phyloP scores from a whole-genome alignment of 2,888 invertebrate genomes.

The Xanthia icteritia region DNA sequence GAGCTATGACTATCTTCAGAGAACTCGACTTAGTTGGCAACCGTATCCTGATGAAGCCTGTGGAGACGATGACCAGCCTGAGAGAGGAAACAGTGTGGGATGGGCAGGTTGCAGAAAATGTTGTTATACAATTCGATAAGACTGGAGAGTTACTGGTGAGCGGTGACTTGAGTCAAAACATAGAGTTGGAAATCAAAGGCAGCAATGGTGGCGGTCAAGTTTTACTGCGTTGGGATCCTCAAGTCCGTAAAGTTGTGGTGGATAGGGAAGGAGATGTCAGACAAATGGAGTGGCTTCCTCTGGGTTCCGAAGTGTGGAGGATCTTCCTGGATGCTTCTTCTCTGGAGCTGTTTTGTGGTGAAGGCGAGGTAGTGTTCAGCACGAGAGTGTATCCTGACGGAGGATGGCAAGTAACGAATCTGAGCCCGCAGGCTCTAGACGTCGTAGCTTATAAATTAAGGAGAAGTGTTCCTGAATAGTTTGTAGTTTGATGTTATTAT shows the following conservation, averaged over 20 bases:
- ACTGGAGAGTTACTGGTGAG: constrained; percentile 80
- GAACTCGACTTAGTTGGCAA: constrained; percentile 78
- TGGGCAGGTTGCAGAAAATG: constrained; percentile 69
- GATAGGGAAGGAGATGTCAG: constrained; percentile 81
- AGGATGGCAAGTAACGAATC: constrained; percentile 81
- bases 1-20: constrained; percentile 84
- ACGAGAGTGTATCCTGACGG: constrained; percentile 83
- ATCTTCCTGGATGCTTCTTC: constrained; percentile 86
- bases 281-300: constrained; percentile 83
- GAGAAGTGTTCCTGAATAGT: constrained; percentile 79
- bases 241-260: constrained; percentile 77
- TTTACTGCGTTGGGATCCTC: constrained; percentile 77
- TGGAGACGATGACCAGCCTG: constrained; percentile 75
- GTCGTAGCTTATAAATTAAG: constrained; percentile 78
- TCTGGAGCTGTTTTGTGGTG: constrained; percentile 86
- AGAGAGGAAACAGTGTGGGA: constrained; percentile 71
- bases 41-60: constrained; percentile 81
- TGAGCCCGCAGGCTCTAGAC: constrained; percentile 75
- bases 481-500: neutral
- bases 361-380: constrained; percentile 87
- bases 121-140: constrained; percentile 73
- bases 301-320: constrained; percentile 75
- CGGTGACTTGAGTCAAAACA: constrained; percentile 73
- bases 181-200: constrained; percentile 79
- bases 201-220: constrained; percentile 77